Conservation (phyloP, 1,140 invertebrate genomes). For the Cydia splendana region DNA sequence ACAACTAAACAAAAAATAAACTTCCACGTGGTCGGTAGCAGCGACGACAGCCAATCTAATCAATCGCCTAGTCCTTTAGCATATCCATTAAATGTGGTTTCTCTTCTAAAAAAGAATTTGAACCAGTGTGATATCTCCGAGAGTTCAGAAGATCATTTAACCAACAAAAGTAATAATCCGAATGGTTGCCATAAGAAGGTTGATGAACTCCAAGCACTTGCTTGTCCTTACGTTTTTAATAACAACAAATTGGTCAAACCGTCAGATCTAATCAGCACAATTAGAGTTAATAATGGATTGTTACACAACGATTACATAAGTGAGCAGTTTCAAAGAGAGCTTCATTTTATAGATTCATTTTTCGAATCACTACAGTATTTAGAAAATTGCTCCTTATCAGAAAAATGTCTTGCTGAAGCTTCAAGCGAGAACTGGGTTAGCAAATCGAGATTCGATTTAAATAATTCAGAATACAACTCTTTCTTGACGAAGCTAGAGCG, state of each 20-base stretch:
- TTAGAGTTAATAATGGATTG: conserved; percentile 62
- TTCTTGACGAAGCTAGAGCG: conserved; percentile 65
- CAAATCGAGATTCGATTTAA: conserved; percentile 53
- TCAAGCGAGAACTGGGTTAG: conserved; percentile 62
- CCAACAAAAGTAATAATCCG: conserved; percentile 25
- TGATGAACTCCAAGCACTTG: conserved; percentile 48
- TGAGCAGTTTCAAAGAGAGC: conserved; percentile 71
- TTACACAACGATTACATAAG: conserved; percentile 61
- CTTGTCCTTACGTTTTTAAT: conserved; percentile 52
- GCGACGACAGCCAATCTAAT: conserved; percentile 47
- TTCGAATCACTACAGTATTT: conserved; percentile 75
- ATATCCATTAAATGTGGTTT: conserved; percentile 68
- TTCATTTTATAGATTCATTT: conserved; percentile 75
- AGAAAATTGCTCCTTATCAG: conserved; percentile 62
- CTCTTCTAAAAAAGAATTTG: conserved; percentile 62
- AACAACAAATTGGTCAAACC: conserved; percentile 70
- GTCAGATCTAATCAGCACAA: conserved; percentile 71
- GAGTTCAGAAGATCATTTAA: conserved; percentile 38
- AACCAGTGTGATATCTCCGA: conserved; percentile 43
- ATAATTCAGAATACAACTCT: conserved; percentile 57
- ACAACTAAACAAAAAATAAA: conserved; percentile 72
- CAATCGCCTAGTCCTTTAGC: conserved; percentile 47
- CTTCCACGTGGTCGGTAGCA: conserved; percentile 61
- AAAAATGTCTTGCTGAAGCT: conserved; percentile 57
- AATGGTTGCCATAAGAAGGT: conserved; percentile 38